These are phyloP conservation scores for Petromus typicus DNA, from an alignment of 2,113 vertebrate species.

Conservation along the genomic window DNA sequence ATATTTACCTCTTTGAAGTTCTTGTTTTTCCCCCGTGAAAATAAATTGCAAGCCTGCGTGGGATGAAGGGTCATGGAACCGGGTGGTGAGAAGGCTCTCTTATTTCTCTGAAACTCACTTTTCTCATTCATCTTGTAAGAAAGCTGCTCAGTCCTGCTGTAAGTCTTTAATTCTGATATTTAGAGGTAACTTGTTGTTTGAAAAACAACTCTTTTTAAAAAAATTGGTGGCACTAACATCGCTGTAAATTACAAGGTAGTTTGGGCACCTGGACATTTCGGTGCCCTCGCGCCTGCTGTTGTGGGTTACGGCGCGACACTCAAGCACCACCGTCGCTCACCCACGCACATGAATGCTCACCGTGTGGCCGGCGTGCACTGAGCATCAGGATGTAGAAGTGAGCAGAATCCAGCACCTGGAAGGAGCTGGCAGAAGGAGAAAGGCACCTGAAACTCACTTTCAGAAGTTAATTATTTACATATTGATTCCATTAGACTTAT, in stretches of 20 bases:
- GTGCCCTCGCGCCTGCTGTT: neutral
- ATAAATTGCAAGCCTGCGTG: neutral
- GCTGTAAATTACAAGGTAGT: neutral
- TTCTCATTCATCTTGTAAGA: neutral
- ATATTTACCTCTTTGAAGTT: neutral
- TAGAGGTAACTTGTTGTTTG: neutral
- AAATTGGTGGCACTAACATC: neutral
- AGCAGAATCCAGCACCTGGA: neutral
- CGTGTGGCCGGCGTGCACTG: neutral
- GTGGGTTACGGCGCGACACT: too few relatives aligned
- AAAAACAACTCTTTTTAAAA: neutral
- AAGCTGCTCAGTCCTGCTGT: neutral
- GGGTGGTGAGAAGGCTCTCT: neutral
- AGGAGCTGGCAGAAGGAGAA: neutral
- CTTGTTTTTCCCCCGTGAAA: constrained; percentile 16
- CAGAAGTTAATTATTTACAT: neutral
- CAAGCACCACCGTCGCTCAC: neutral
- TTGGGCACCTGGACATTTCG: too few relatives aligned
- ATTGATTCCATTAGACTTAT: neutral
- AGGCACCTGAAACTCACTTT: neutral
- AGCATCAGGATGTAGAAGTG: neutral
- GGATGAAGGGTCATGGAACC: neutral
- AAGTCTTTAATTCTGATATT: neutral
- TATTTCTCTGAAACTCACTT: neutral
- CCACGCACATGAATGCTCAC: neutral